A percentile compares a stretch with the other conserved stretches of the same genome.
Evolutionary conservation across 1,140 invertebrate genomes (phyloP).

Genomic region (Drosophila pseudoananassae): DNA sequence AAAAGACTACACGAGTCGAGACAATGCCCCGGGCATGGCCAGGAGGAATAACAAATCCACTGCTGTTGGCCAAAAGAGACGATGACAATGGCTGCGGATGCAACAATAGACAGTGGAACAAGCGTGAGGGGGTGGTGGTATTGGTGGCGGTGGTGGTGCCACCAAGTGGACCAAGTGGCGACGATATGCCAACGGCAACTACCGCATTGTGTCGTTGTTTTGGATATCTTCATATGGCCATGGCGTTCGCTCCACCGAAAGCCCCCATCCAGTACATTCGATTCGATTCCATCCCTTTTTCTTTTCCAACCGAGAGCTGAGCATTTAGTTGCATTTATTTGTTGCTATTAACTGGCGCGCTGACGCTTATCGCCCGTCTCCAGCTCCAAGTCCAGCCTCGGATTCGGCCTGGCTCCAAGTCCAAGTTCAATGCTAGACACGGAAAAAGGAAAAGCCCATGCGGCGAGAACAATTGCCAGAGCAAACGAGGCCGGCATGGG

Average conservation of each 20-base stretch:
- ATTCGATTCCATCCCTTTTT: constrained; percentile 9
- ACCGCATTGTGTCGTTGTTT: constrained; percentile 81
- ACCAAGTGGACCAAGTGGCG: constrained; percentile 51
- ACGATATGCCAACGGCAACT: constrained; percentile 77
- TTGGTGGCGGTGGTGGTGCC: not conserved
- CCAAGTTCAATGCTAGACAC: constrained; percentile 58
- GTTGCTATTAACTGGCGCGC: constrained; percentile 83
- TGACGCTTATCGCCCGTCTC: constrained; percentile 73
- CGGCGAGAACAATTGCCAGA: constrained; percentile 78
- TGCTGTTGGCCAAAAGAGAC: constrained; percentile 35
- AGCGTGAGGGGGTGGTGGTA: constrained; percentile 14
- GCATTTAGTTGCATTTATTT: constrained; percentile 84
- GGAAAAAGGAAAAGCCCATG: constrained; percentile 71
- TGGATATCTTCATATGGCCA: constrained; percentile 81
- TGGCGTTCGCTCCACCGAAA: constrained; percentile 25
- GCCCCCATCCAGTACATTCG: not conserved
- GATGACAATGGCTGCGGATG: constrained; percentile 65
- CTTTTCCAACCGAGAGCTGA: constrained; percentile 30
- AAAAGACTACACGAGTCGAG: constrained; percentile 39
- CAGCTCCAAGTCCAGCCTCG: constrained; percentile 19
- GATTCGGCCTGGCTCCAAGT: constrained; percentile 14
- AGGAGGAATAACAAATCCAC: constrained; percentile 45
- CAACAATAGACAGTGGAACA: constrained; percentile 29
- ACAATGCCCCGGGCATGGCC: constrained; percentile 55
- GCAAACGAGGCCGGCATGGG: constrained; percentile 43